A percentile compares a stretch with the other conserved stretches of the same genome.
These are phyloP conservation scores for Catocala nupta DNA, from an alignment of 2,888 invertebrate genomes.

Conservation along the genomic window DNA sequence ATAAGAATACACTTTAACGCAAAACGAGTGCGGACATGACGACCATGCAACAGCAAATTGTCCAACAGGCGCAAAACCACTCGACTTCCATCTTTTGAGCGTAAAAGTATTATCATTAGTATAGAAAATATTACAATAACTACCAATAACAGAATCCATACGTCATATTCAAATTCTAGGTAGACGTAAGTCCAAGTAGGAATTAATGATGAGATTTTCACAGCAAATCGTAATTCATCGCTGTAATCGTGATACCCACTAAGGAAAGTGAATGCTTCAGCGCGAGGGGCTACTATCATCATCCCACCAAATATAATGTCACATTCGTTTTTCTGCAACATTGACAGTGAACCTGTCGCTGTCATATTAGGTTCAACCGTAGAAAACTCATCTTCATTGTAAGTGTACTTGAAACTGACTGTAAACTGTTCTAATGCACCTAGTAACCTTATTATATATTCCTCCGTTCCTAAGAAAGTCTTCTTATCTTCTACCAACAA, in stretches of 20 bases:
- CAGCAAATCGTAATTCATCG: slow-evolving; percentile 56
- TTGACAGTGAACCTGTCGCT: slow-evolving; percentile 21
- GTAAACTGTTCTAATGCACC: slow-evolving; percentile 38
- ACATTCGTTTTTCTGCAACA: slow-evolving; percentile 35
- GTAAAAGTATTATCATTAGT: slow-evolving; percentile 36
- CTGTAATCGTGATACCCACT: slow-evolving; percentile 25
- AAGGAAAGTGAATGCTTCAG: slow-evolving; percentile 48
- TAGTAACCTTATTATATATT: slow-evolving; percentile 35
- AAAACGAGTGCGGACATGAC: slow-evolving; percentile 31
- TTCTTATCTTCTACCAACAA: slow-evolving; percentile 13
- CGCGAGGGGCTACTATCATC: slow-evolving; percentile 28
- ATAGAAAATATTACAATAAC: slow-evolving; percentile 46
- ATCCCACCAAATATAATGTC: slow-evolving; percentile 44
- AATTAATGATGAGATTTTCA: slow-evolving; percentile 46
- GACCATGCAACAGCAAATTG: slow-evolving; percentile 51
- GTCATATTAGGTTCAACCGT: slow-evolving; percentile 22
- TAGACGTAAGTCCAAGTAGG: slow-evolving; percentile 52
- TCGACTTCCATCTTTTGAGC: slow-evolving; percentile 40
- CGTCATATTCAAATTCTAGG: slow-evolving; percentile 50
- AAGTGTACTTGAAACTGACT: slow-evolving; percentile 32
- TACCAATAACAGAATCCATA: slow-evolving; percentile 53
- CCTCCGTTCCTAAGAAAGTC: slow-evolving; percentile 39
- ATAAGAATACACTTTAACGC: slow-evolving; percentile 42
- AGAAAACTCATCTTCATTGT: slow-evolving; percentile 22
- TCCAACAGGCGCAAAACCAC: slow-evolving; percentile 52